phyloP scores from a whole-genome alignment of 2,797 vertebrate genomes.

The Karalla daura region DNA sequence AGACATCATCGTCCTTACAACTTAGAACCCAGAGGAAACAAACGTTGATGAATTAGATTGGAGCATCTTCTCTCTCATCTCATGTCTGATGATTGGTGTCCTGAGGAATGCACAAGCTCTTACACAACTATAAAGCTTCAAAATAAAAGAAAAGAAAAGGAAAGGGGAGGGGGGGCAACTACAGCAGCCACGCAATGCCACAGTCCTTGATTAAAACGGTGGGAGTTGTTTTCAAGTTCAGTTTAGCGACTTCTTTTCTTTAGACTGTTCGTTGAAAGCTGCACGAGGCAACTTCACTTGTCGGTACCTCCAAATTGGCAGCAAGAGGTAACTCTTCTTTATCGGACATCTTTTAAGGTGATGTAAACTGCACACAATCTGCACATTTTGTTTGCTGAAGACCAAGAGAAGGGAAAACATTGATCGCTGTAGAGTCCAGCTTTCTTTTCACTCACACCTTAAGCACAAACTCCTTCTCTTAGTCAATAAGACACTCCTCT shows the following conservation, averaged over 20 bases:
- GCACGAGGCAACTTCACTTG: conserved; percentile 23
- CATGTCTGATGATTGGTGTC: conserved; percentile 47
- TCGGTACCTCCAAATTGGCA: conserved; percentile 53
- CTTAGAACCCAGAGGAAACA: conserved; percentile 35
- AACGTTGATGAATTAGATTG: conserved; percentile 34
- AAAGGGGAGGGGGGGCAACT: not conserved
- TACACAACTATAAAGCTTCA: conserved; percentile 42
- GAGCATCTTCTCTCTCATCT: conserved; percentile 32
- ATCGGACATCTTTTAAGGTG: conserved; percentile 32
- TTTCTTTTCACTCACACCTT: too few species aligned
- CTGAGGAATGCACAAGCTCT: conserved; percentile 66
- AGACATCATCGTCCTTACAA: conserved; percentile 25
- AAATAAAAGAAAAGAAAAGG: conserved; percentile 6
- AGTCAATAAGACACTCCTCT: too few species aligned
- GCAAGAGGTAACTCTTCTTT: conserved; percentile 37
- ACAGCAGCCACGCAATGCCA: conserved; percentile 57
- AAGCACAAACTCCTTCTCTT: too few species aligned
- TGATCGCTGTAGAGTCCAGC: conserved; percentile 3
- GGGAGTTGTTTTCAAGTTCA: conserved; percentile 41
- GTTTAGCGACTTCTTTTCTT: conserved; percentile 2
- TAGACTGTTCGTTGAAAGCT: conserved; percentile 17
- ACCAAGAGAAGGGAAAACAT: conserved; percentile 8
- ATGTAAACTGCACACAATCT: conserved; percentile 36
- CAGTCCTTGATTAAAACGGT: conserved; percentile 32
- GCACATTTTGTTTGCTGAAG: conserved; percentile 1